A percentile compares a stretch with the other conserved stretches of the same genome.
Evolutionary conservation across 2,888 invertebrate species (phyloP).

Genomic region (Nomada hirtipes): DNA sequence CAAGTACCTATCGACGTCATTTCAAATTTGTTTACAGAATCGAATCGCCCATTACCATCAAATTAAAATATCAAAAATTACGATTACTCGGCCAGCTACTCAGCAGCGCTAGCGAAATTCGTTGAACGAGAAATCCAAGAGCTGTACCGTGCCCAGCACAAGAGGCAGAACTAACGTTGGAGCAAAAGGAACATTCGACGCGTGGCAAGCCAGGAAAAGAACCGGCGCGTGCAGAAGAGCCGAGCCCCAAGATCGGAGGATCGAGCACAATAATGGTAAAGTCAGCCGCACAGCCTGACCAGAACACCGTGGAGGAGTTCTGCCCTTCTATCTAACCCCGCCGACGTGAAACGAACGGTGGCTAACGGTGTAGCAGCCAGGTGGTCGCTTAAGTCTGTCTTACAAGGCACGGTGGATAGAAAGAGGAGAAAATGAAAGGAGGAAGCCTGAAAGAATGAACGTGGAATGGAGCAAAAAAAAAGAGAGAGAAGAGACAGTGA

Average conservation of each 20-base stretch:
- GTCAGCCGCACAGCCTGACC: slow-evolving; percentile 75
- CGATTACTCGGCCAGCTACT: no score
- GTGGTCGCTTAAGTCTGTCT: slow-evolving; percentile 47
- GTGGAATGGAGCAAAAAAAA: not conserved
- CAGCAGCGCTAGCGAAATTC: no score
- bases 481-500: slow-evolving; percentile 13
- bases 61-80: no score
- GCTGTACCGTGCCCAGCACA: no score
- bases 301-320: slow-evolving; percentile 65
- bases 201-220: not conserved
- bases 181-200: slow-evolving; percentile 2
- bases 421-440: slow-evolving; percentile 35
- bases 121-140: no score
- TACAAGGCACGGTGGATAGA: slow-evolving; percentile 34
- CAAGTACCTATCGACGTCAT: no score
- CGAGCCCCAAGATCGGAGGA: slow-evolving; percentile 19
- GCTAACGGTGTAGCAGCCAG: slow-evolving; percentile 24
- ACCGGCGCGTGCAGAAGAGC: not conserved
- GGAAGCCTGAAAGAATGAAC: slow-evolving; percentile 10
- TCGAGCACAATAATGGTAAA: slow-evolving; percentile 75
- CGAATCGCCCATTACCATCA: no score
- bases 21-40: no score
- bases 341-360: slow-evolving; percentile 41
- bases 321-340: slow-evolving; percentile 46
- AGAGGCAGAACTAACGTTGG: no score